Conservation (phyloP, 2,113 vertebrate species). For the Pseudopipra pipra region DNA sequence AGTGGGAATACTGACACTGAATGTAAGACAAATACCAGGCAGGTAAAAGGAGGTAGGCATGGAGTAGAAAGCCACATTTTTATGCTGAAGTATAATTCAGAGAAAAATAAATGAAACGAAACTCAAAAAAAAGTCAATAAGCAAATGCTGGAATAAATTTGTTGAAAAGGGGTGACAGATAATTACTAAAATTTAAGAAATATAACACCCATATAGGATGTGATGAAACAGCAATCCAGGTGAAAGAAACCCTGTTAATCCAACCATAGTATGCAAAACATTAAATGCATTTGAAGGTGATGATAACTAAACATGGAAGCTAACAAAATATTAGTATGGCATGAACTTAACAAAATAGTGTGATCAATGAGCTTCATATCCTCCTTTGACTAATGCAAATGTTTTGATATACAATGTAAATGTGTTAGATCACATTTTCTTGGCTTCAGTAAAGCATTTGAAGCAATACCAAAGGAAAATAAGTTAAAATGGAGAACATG, state of each 20-base stretch:
- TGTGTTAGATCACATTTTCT: neutral
- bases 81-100: neutral
- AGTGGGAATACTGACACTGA: neutral
- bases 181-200: neutral
- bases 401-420: neutral
- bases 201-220: neutral
- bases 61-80: neutral
- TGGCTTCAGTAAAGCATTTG: neutral
- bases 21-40: neutral
- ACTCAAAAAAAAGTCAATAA: neutral
- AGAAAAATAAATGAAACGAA: neutral
- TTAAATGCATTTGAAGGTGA: neutral
- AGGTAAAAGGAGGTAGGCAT: neutral
- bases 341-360: neutral
- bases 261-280: neutral
- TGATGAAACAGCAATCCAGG: neutral
- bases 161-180: neutral
- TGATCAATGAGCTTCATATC: neutral
- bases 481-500: neutral
- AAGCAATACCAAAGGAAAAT: neutral
- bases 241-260: neutral
- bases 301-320: neutral
- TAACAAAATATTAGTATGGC: neutral
- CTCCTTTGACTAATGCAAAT: neutral
- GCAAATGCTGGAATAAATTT: neutral